Conservation (phyloP, 2,888 invertebrate genomes). For the Philonicus albiceps region DNA sequence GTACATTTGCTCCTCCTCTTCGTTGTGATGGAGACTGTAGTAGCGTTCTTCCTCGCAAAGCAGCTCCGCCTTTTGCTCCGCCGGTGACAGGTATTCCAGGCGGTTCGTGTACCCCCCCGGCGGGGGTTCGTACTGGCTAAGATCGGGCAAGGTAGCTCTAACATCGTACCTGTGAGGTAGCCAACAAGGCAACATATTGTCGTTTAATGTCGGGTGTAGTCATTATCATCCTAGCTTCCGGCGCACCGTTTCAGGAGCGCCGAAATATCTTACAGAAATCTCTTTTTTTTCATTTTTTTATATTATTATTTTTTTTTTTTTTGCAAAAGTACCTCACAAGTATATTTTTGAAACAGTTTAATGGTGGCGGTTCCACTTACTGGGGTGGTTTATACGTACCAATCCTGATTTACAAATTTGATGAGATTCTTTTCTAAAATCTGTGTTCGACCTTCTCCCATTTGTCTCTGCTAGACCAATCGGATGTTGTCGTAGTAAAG, state of each 20-base stretch:
- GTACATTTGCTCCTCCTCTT: slow-evolving; percentile 87
- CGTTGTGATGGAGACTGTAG: slow-evolving; percentile 84
- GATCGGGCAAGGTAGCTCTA: slow-evolving; percentile 88
- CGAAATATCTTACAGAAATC: neutral
- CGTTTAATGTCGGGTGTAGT: slow-evolving; percentile 1
- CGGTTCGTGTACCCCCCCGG: slow-evolving; percentile 74
- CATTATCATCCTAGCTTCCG: neutral
- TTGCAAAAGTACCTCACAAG: slow-evolving; percentile 13
- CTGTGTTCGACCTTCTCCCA: neutral
- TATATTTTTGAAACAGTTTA: neutral
- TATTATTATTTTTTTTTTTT: neutral
- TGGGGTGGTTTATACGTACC: slow-evolving; percentile 19
- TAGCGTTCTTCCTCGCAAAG: slow-evolving; percentile 96
- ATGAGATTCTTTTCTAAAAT: neutral
- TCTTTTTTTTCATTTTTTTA: neutral
- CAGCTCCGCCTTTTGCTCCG: slow-evolving; percentile 84
- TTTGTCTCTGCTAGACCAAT: neutral
- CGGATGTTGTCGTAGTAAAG: slow-evolving; percentile 15
- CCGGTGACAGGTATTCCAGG: slow-evolving; percentile 71
- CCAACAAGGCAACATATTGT: slow-evolving; percentile 30
- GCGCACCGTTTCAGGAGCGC: neutral
- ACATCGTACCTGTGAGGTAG: slow-evolving; percentile 83
- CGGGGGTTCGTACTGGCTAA: slow-evolving; percentile 79
- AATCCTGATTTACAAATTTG: slow-evolving; percentile 6
- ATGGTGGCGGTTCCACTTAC: neutral